Conservation (phyloP, 2,888 invertebrate genomes). For the Drosophila prostipennis region DNA sequence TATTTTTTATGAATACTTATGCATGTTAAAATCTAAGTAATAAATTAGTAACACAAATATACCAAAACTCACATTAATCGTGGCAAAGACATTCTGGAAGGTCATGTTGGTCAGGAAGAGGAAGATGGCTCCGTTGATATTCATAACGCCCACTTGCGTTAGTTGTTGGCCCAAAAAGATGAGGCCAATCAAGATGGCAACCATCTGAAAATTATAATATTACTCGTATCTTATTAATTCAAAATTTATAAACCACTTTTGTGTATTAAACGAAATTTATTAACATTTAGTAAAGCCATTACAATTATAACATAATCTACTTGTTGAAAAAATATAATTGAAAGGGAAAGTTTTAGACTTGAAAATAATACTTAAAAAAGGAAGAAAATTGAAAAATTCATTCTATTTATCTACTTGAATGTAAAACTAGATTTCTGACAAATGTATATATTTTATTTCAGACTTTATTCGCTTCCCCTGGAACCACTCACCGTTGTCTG, state of each 20-base stretch:
- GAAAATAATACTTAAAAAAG: background rate
- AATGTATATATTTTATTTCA: no score
- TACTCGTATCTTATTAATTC: background rate
- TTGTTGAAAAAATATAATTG: background rate
- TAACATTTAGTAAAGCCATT: background rate
- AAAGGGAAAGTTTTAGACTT: background rate
- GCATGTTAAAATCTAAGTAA: no score
- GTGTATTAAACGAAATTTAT: background rate
- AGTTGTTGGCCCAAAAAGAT: constrained; percentile 93
- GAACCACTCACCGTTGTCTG: constrained; percentile 92
- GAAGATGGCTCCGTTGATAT: constrained; percentile 96
- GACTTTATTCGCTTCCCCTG: background rate
- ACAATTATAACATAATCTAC: background rate
- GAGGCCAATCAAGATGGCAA: constrained; percentile 93
- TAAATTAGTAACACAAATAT: no score
- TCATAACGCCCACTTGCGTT: constrained; percentile 95
- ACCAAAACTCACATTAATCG: constrained; percentile 92
- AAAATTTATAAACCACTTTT: background rate
- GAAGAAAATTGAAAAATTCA: no score
- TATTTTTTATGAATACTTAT: no score
- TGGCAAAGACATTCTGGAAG: constrained; percentile 97
- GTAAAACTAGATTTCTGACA: no score
- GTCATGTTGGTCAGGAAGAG: constrained; percentile 96
- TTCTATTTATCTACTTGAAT: no score
- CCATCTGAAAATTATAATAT: constrained; percentile 87